phyloP scores from a whole-genome alignment of 2,113 vertebrate genomes.

The Tetrax tetrax region DNA sequence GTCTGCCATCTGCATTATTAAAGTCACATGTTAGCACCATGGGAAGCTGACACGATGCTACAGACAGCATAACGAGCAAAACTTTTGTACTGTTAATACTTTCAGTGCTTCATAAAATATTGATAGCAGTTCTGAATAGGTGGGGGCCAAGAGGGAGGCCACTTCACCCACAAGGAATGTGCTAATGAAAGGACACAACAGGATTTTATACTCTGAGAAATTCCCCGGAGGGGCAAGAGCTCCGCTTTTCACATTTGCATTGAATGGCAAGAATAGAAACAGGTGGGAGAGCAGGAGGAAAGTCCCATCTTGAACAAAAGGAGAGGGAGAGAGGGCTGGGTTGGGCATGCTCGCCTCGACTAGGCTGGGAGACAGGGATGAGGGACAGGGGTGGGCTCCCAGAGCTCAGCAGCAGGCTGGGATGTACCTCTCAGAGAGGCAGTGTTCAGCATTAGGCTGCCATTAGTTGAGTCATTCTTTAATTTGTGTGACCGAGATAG shows the following conservation, averaged over 20 bases:
- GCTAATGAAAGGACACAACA: not conserved
- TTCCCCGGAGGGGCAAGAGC: not conserved
- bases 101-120: conserved; percentile 33
- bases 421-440: not conserved
- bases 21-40: not conserved
- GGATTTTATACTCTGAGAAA: not conserved
- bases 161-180: not conserved
- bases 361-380: not conserved
- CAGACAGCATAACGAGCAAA: not conserved
- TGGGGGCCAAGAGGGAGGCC: not conserved
- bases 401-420: fast-evolving
- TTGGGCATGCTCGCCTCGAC: fast-evolving
- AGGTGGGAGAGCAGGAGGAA: not conserved
- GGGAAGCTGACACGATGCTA: not conserved
- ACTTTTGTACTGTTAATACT: not conserved
- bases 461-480: conserved; percentile 17
- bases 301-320: not conserved
- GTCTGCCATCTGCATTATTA: not conserved
- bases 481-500: not conserved
- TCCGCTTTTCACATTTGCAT: not conserved
- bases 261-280: not conserved
- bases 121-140: not conserved
- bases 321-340: not conserved
- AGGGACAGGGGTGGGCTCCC: not conserved
- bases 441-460: not conserved